These are phyloP conservation scores for Probaryconus sp. DNA, from an alignment of 1,140 invertebrate species.

Conservation along the genomic window DNA sequence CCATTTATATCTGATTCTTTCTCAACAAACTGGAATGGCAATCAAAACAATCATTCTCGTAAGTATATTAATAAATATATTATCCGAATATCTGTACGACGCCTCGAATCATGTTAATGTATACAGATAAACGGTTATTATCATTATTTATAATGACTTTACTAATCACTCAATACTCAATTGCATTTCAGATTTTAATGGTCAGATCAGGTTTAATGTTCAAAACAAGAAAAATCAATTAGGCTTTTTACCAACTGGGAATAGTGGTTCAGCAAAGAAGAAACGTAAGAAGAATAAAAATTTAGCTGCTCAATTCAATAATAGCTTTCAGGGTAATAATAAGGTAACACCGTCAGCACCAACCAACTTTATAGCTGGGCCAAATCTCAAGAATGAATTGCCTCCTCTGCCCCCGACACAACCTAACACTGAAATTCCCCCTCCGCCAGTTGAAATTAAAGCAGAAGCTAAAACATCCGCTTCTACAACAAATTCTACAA, in stretches of 20 bases:
- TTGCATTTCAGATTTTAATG: constrained; percentile 72
- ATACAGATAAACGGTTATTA: too few species aligned
- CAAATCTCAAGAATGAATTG: constrained; percentile 68
- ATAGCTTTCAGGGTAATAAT: constrained; percentile 76
- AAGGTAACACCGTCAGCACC: constrained; percentile 52
- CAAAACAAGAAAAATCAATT: constrained; percentile 80
- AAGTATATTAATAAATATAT: constrained; percentile 52
- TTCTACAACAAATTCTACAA: constrained; percentile 1
- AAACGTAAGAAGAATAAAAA: constrained; percentile 87
- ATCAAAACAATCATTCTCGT: constrained; percentile 70
- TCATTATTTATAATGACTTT: too few species aligned
- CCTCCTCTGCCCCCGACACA: constrained; percentile 79
- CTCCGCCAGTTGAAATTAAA: constrained; percentile 57
- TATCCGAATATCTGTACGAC: too few species aligned
- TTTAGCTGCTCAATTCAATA: constrained; percentile 77
- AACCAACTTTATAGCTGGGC: constrained; percentile 60
- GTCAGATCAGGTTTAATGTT: constrained; percentile 80
- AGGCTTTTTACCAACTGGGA: constrained; percentile 74
- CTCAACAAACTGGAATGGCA: constrained; percentile 69
- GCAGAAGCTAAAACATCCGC: constrained; percentile 9
- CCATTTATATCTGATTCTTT: constrained; percentile 67
- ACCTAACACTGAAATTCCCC: constrained; percentile 36
- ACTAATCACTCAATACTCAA: constrained; percentile 5
- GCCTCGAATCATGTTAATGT: too few species aligned
- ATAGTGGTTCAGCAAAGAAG: constrained; percentile 83